These are phyloP conservation scores for Toxotes chatareus DNA, from an alignment of 2,113 vertebrate genomes.

Conservation along the genomic window DNA sequence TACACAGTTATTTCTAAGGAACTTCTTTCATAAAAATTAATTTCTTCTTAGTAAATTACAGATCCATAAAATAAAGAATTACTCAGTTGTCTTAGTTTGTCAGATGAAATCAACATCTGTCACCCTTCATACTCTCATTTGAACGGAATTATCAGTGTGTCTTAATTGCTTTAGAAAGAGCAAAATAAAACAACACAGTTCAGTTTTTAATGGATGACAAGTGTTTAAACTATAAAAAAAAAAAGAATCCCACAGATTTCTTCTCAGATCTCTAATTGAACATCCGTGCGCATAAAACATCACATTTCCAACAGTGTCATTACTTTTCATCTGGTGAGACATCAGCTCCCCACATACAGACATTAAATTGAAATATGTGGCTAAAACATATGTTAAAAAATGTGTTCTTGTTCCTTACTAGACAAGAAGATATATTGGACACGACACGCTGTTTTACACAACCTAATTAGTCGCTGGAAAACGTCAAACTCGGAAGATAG, in stretches of 20 bases:
- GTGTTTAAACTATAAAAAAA: background rate
- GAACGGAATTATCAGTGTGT: background rate
- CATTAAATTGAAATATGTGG: constrained; percentile 7
- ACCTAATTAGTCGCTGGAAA: constrained; percentile 61
- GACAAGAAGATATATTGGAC: constrained; percentile 45
- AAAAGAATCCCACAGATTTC: constrained; percentile 19
- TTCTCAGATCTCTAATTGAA: constrained; percentile 35
- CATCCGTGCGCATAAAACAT: constrained; percentile 20
- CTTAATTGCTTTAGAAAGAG: background rate
- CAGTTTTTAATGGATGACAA: constrained; percentile 7
- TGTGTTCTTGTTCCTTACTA: constrained; percentile 1
- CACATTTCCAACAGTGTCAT: constrained; percentile 23
- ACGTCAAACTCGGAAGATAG: constrained; percentile 49
- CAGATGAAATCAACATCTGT: no score
- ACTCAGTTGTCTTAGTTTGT: no score
- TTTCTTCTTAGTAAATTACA: no score
- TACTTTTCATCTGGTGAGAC: background rate
- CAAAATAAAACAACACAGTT: background rate
- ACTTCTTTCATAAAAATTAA: background rate
- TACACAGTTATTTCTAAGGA: background rate
- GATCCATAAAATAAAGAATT: no score
- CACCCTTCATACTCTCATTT: background rate
- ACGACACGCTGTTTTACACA: constrained; percentile 54
- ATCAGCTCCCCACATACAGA: constrained; percentile 21
- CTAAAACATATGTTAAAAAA: constrained; percentile 14